Base-by-base conservation (phyloP, 2,797 vertebrate genomes). In the Erethizon dorsatum region DNA sequence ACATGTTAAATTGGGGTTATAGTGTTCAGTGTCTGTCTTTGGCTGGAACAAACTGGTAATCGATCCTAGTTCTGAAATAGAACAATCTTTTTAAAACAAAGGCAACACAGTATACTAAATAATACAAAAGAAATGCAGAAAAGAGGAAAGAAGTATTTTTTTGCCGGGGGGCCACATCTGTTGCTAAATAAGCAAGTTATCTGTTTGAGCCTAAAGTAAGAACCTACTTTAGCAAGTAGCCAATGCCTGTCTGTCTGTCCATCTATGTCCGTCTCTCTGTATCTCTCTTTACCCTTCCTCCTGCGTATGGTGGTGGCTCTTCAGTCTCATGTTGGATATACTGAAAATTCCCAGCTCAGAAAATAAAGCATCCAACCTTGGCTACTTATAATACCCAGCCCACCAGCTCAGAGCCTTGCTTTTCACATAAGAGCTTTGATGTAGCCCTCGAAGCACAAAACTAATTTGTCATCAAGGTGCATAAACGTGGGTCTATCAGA, bases 31-130 rank as follows among this genome's bases (percentile, higher is more conserved):
- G 69, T 59, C 65, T 88, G 31, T 59, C 6, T 28, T 95, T 91
- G 93, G 45, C 57, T 6, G 4, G 28, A 31, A 75, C 22, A 80
- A 57, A 54, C 3, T 20, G 33, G 79, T 82, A 79, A 80, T 61
- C 90, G 75, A 78, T 93, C 75, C 77, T 56, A 33, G 37, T 57
- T 97, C 82, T 87, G 93, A 95, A 10, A 94, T 22, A 1, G 56
- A 91, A 50, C 8, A 50, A 96, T 56, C 45, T 92, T 85, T 92
- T 88, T 28, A 91, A 75, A 95, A 75, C 84, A 87, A 77, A 95
- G n/a, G 7, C 45, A 54, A 63, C 1, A 14, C 67, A n/a, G 47
- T 45, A 11, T 45, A 45, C 22, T 50, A 75, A 90, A 69, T 63
- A 26, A 41, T n/a, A 41, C 37, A 94, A 85, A 59, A 45, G 56